Base-by-base conservation (phyloP, 2,888 invertebrate genomes). In the Aspidapion aeneum region DNA sequence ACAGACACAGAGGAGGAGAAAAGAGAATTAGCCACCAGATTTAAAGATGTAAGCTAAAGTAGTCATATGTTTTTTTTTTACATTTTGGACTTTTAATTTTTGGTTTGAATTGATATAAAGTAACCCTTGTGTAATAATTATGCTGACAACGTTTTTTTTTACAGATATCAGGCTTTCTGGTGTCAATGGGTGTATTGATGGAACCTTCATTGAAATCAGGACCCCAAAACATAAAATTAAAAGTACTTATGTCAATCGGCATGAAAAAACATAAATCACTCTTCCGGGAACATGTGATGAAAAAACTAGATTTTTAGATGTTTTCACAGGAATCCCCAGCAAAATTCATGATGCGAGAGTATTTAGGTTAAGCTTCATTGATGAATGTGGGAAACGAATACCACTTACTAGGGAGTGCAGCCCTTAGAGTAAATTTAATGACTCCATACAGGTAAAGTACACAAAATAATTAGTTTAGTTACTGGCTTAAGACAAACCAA, bases 261-360 rank as follows among this genome's bases (percentile, higher is more conserved):
- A 73, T 64, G 71, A 73, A 62, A 54, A 66, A 19, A 66, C 69
- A 57, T 67, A 70, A 7, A 20, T 74, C 20, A 74, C 72, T 2
- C 57, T 75, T 19, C 75, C 75, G 65, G 73, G 70, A 16, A 73
- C 75, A 49, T 77, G 74, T 62, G 72, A 75, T 61, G n/a, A 62
- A 1, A 69, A 72, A 1, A 68, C 5, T 60, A 65, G 59, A 56
- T 74, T 73, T 65, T 60, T 73, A 1, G 74, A 74, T 66, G 70
- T 73, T 1, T 75, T 70, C 65, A 72, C 71, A 17, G 75, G 74
- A 3, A 18, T 66, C 1, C 71, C 73, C 3, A 70, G 71, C 21
- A 75, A 75, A 69, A 71, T 75, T 3, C 73, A 75, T 62, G 73
- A 74, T 63, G 58, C 71, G 0, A 58, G 74, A 19, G 66, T 76